A percentile compares a stretch with the other conserved stretches of the same genome.
Evolutionary conservation across 2,888 invertebrate species (phyloP).

Genomic region (Enchytraeus crypticus): DNA sequence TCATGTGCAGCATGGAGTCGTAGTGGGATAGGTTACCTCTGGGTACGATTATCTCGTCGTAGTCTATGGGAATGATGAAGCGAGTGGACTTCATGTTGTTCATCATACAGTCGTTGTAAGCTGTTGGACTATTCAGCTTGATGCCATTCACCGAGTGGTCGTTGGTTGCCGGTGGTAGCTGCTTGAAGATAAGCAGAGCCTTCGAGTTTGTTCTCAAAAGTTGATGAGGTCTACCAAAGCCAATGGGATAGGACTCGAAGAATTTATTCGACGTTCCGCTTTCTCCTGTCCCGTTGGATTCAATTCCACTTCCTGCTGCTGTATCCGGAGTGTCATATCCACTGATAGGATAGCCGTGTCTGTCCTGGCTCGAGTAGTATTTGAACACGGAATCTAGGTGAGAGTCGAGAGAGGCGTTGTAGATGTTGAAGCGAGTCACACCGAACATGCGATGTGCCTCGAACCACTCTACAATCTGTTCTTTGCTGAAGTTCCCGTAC

Average conservation of each 20-base stretch:
- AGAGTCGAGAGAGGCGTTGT: constrained; percentile 15
- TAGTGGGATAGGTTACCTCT: constrained; percentile 13
- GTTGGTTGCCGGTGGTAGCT: constrained; percentile 20
- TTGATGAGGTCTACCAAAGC: no score
- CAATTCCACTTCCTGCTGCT: background rate
- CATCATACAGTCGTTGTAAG: constrained; percentile 29
- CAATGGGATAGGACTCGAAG: no score
- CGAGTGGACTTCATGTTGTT: constrained; percentile 20
- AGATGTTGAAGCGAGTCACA: constrained; percentile 20
- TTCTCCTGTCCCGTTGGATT: background rate
- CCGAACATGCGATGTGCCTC: constrained; percentile 23
- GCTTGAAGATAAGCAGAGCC: constrained; percentile 13
- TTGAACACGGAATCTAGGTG: constrained; percentile 14
- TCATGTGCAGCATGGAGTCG: constrained; percentile 9
- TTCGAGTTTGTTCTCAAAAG: background rate
- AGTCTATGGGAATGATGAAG: constrained; percentile 9
- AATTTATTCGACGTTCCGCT: background rate
- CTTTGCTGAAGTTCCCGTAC: background rate
- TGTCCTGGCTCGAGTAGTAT: constrained; percentile 11
- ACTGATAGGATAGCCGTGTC: no score
- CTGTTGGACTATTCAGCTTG: constrained; percentile 21
- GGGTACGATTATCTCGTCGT: constrained; percentile 20
- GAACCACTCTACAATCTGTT: constrained; percentile 23
- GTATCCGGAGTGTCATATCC: no score
- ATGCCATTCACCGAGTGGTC: background rate